Evolutionary conservation across 1,140 invertebrate species (phyloP), one percentile per base, ranked within the genome.

Genomic region (Neuroterus valhalla): DNA sequence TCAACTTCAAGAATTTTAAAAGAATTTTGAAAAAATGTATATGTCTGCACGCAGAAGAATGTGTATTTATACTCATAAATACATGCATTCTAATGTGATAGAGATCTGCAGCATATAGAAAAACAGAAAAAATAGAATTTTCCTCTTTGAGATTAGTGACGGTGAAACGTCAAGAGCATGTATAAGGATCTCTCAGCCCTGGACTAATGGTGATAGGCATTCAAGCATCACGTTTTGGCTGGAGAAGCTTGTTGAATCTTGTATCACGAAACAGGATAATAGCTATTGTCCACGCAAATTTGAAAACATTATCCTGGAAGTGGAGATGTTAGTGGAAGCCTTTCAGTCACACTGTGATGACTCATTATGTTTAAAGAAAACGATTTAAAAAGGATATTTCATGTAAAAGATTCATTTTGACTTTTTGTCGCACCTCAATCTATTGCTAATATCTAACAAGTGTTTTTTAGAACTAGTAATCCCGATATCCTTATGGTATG

Each of bases 131-230:
- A 81, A 78, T 77, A 79, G 79, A 81, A 77, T 79, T 77, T 50
- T 81, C 66, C 76, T 81, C 80, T 78, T 75, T 80, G 74, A 70
- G 66, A 81, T 81, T 81, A 83, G 80, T 70, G 78, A 78, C 75
- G 81, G 68, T 70, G 66, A 74, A 74, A 62, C 26, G 72, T 77
- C 72, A 72, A 77, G 68, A 69, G 68, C 52, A 50, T 23, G 45
- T 76, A 68, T 74, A 82, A 78, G 69, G 21, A 6, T 46, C 45
- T 26, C 74, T 76, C 77, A 78, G 75, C 71, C 72, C 71, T 74
- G 72, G 75, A 78, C 78, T 86, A 84, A 86, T 86, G 78, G 82
- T 78, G 79, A 84, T 81, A 81, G 77, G 71, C 79, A 78, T 82
- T 48, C 72, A 67, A 62, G 38, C 68, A 71, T 74, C 76, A 79